phyloP scores from a whole-genome alignment of 2,888 invertebrate genomes.

The Prosapia bicincta region DNA sequence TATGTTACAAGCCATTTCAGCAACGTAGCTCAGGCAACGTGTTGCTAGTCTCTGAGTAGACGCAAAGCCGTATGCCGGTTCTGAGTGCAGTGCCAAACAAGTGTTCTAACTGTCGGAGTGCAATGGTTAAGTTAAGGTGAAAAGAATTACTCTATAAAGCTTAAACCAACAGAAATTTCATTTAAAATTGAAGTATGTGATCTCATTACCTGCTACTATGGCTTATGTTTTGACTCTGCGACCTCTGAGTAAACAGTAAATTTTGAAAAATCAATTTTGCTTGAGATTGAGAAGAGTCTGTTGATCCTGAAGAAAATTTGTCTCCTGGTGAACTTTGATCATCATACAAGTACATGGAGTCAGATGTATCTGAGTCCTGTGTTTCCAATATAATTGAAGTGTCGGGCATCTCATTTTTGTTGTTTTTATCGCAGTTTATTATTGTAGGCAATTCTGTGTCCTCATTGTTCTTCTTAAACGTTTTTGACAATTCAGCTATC shows the following conservation, averaged over 20 bases:
- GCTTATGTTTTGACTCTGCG: background rate
- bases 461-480: background rate
- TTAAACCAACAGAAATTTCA: no score
- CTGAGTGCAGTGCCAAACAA: no score
- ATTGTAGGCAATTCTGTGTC: background rate
- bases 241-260: background rate
- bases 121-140: no score
- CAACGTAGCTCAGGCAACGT: no score
- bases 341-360: background rate
- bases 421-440: background rate
- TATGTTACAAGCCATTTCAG: no score
- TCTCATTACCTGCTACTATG: background rate
- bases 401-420: background rate
- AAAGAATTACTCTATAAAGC: no score
- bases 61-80: no score
- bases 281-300: background rate
- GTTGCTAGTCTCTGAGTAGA: no score
- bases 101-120: no score
- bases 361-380: background rate
- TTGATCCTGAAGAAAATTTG: background rate
- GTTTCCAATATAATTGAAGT: background rate
- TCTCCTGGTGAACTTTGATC: background rate
- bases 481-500: background rate
- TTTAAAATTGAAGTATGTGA: no score
- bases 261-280: background rate